Base-by-base conservation (phyloP, 2,113 vertebrate genomes). In the Sclerurus mexicanus region DNA sequence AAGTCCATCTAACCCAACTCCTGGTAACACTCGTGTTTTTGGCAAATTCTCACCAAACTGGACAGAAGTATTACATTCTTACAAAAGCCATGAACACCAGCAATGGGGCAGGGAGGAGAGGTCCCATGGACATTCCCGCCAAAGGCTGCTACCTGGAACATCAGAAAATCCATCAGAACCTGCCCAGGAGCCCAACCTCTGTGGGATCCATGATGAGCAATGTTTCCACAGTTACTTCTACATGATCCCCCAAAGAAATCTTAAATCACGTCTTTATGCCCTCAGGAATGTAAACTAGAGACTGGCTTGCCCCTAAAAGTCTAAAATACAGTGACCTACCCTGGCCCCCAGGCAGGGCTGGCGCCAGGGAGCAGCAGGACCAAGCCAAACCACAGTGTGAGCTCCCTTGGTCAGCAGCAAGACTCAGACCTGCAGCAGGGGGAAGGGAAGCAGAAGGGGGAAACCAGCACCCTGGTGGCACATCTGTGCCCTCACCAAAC, bases 321-420 rank as follows among this genome's bases (percentile, higher is more conserved):
- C 31, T 44, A 53, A 66, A 80, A 89, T 44, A 66, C 24, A 74
- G 59, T 40, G 68, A 66, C 37, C 9, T 64, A 31, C 14, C 15
- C 46, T 50, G 64, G 46, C 4, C 12, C 44, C 25, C 5, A n/a
- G 39, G 21, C 0, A 4, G 37, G 56, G 27, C 42, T 4, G 8
- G 22, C 10, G 6, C 39, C 52, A 56, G 56, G 49, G 16, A 90
- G 53, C 53, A 56, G 67, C 39, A 60, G 75, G 79, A 79, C 19
- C 4, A 56, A 64, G 53, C 58, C 74, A 83, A 92, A 58, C 18
- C 4, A 3, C 44, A 60, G 50, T 0, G 3, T 49, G 49, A 80
- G 50, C 47, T 33, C 40, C 30, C 39, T 47, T 0, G 0, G 39
- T 8, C 15, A 39, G 71, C 56, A 75, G 16, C 0, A 0, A 60